These are phyloP conservation scores for Psophia crepitans DNA, from an alignment of 2,113 vertebrate genomes.

Conservation along the genomic window DNA sequence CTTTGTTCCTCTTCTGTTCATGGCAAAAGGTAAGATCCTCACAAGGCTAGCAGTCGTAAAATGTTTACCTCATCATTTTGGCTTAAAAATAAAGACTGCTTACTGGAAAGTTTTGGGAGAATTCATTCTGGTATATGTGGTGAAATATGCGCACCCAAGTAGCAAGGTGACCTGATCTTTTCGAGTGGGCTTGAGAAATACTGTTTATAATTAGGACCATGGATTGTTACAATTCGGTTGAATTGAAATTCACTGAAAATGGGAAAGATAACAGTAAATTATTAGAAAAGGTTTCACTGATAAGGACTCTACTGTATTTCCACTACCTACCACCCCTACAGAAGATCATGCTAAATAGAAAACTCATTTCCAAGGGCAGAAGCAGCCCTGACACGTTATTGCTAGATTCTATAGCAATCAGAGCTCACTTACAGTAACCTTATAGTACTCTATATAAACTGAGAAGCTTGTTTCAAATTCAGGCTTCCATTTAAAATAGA, in stretches of 20 bases:
- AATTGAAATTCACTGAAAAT: neutral
- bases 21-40: neutral
- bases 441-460: slow-evolving; percentile 61
- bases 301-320: slow-evolving; percentile 13
- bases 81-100: neutral
- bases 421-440: slow-evolving; percentile 51
- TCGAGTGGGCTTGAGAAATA: neutral
- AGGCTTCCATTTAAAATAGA: slow-evolving; percentile 64
- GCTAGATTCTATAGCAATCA: slow-evolving; percentile 64
- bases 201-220: neutral
- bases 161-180: neutral
- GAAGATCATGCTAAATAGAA: slow-evolving; percentile 40
- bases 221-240: neutral
- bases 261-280: neutral
- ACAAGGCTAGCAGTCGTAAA: neutral
- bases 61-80: neutral
- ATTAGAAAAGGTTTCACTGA: neutral
- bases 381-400: slow-evolving; percentile 50
- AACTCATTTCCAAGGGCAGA: slow-evolving; percentile 20
- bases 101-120: neutral
- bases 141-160: slow-evolving; percentile 18
- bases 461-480: slow-evolving; percentile 65
- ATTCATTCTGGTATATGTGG: neutral
- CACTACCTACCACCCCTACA: slow-evolving; percentile 22
- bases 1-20: neutral